Conservation (phyloP, 2,888 invertebrate genomes). For the Metopia argyrocephala region DNA sequence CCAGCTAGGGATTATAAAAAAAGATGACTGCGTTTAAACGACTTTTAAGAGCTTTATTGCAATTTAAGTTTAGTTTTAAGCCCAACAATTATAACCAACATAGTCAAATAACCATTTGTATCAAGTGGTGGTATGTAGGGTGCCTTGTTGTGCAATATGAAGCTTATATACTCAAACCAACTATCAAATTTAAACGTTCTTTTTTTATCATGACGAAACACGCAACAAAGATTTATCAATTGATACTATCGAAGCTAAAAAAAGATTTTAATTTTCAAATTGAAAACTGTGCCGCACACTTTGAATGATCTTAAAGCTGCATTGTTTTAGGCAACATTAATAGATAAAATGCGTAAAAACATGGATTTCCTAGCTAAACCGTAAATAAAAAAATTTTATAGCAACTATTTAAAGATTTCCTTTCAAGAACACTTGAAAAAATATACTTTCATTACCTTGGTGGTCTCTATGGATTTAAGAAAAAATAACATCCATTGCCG, state of each 20-base stretch:
- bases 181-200: conserved; percentile 21
- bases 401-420: conserved; percentile 1
- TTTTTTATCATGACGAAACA: conserved; percentile 57
- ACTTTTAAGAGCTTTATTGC: not conserved
- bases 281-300: not conserved
- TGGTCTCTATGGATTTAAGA: conserved; percentile 42
- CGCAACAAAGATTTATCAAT: conserved; percentile 50
- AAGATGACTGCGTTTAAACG: too few species aligned
- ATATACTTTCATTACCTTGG: conserved; percentile 7
- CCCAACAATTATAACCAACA: too few species aligned
- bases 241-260: not conserved
- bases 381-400: not conserved
- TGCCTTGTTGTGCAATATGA: not conserved
- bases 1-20: not conserved
- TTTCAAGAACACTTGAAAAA: not conserved
- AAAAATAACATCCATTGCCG: conserved; percentile 23
- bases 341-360: conserved; percentile 42
- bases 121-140: not conserved
- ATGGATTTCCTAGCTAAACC: conserved; percentile 27
- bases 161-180: not conserved
- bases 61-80: too few species aligned
- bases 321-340: not conserved
- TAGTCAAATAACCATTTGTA: too few species aligned
- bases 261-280: not conserved
- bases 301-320: conserved; percentile 19